Evolutionary conservation across 2,113 vertebrate genomes (phyloP).

Genomic region (Copsychus sechellarum): DNA sequence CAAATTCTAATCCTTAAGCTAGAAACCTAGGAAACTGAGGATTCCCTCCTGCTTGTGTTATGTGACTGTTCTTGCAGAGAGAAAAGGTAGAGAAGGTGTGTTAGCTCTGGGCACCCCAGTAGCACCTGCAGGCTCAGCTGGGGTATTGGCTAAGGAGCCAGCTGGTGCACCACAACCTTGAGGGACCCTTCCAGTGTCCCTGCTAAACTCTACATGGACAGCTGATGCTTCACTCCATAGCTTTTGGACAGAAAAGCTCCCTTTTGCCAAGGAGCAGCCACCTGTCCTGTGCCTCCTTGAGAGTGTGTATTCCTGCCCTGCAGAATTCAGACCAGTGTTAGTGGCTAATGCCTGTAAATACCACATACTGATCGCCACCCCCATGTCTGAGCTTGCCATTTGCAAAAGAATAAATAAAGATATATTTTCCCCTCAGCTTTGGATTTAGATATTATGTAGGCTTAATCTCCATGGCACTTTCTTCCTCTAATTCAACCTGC

Average conservation of each 20-base stretch:
- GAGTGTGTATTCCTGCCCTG: not conserved
- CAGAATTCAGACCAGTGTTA: not conserved
- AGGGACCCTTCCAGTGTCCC: not conserved
- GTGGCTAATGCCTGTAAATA: not conserved
- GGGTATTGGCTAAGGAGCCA: not conserved
- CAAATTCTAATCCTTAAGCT: not conserved
- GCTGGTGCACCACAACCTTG: not conserved
- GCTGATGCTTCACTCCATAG: not conserved
- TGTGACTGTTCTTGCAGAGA: not conserved
- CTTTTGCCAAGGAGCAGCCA: not conserved
- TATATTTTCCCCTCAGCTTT: not conserved
- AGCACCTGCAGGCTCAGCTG: not conserved
- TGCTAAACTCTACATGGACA: not conserved
- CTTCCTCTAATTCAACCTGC: not conserved
- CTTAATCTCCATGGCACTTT: not conserved
- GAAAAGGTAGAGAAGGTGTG: not conserved
- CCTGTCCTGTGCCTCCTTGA: not conserved
- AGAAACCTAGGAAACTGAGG: not conserved
- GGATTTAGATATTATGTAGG: not conserved
- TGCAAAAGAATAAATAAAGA: not conserved
- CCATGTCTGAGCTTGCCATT: not conserved
- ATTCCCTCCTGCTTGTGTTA: not conserved
- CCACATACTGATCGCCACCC: accelerated
- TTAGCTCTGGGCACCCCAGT: not conserved
- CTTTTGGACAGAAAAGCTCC: not conserved